A percentile compares a stretch with the other conserved stretches of the same genome.
phyloP scores from a whole-genome alignment of 2,797 vertebrate genomes.

The Acanthurus leucopareius region DNA sequence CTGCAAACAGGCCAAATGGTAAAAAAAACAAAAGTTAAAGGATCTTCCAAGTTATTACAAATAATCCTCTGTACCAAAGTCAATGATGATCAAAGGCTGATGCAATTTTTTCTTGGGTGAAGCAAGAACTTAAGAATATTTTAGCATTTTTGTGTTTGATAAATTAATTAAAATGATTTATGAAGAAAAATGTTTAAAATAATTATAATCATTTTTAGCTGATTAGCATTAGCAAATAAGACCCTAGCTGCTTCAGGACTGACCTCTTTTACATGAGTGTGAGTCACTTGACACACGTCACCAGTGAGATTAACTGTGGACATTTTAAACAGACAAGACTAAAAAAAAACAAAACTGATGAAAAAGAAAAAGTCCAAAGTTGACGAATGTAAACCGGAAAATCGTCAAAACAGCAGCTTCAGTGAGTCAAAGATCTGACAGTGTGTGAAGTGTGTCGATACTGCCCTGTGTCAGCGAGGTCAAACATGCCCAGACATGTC shows the following conservation, averaged over 20 bases:
- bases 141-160: too few relatives aligned
- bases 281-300: too few relatives aligned
- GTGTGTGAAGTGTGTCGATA: conserved; percentile 44
- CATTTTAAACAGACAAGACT: background rate
- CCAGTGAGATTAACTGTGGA: conserved; percentile 2
- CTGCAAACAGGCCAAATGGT: background rate
- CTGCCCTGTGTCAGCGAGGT: conserved; percentile 41
- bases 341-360: background rate
- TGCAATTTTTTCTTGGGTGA: too few relatives aligned
- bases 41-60: background rate
- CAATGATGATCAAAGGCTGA: background rate
- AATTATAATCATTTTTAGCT: too few relatives aligned
- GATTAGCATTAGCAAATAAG: too few relatives aligned
- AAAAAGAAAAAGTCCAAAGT: conserved; percentile 18
- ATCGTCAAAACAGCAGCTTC: conserved; percentile 29
- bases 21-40: background rate
- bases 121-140: too few relatives aligned
- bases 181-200: too few relatives aligned
- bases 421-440: conserved; percentile 34
- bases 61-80: background rate
- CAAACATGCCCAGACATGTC: conserved; percentile 72
- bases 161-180: too few relatives aligned
- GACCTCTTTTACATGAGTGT: too few relatives aligned
- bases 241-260: too few relatives aligned
- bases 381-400: conserved; percentile 16